Conservation (phyloP, 2,113 vertebrate genomes). For the Jaculus jaculus region DNA sequence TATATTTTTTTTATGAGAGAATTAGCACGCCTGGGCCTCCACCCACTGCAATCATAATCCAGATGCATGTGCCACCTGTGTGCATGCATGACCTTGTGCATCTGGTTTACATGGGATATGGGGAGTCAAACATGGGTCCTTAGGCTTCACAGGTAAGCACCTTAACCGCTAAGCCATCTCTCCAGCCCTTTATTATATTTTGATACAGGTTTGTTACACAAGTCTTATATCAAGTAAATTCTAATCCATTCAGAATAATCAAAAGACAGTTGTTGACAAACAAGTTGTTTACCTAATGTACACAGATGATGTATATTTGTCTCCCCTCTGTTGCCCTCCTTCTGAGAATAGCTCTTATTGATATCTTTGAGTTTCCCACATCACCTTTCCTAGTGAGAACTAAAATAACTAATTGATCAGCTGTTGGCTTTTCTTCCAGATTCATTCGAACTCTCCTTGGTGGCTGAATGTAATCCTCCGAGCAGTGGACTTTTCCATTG, state of each 20-base stretch:
- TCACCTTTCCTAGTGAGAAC: neutral
- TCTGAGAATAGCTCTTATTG: constrained; percentile 13
- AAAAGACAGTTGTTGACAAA: neutral
- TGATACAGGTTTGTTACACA: constrained; percentile 15
- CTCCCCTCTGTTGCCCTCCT: neutral
- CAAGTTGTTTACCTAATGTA: neutral
- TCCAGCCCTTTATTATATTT: neutral
- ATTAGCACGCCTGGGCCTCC: too few species aligned
- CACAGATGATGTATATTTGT: neutral
- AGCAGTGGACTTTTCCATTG: constrained; percentile 89
- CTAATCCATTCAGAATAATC: neutral
- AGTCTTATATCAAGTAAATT: constrained; percentile 13
- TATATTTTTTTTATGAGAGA: neutral
- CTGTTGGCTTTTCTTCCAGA: constrained; percentile 74
- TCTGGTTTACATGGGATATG: too few species aligned
- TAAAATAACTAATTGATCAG: neutral
- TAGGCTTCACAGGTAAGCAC: too few species aligned
- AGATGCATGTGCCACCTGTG: too few species aligned
- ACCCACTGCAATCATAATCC: too few species aligned
- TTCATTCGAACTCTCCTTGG: constrained; percentile 90
- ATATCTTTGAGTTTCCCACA: constrained; percentile 30
- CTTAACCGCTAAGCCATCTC: too few species aligned
- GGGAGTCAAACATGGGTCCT: too few species aligned
- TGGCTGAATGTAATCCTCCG: constrained; percentile 95
- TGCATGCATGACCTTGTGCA: too few species aligned